Conservation (phyloP, 2,888 invertebrate species). For the Drosophila buzzatii region DNA sequence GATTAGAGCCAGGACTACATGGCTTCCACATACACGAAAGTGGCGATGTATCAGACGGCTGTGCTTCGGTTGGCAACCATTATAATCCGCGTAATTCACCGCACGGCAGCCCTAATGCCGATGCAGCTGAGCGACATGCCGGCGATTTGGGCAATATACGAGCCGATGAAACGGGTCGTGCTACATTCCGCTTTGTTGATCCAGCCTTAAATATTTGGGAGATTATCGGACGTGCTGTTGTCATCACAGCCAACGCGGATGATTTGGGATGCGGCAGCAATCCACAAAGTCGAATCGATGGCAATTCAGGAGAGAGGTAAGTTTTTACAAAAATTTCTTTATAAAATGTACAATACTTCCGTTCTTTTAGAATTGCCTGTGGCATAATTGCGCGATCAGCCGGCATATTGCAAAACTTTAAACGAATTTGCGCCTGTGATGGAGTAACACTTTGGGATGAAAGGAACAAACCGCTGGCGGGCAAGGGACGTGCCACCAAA, state of each 20-base stretch:
- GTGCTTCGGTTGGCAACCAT: constrained; percentile 88
- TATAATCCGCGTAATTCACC: constrained; percentile 86
- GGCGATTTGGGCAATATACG: constrained; percentile 89
- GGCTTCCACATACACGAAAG: constrained; percentile 88
- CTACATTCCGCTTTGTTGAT: constrained; percentile 88
- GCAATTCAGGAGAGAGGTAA: constrained; percentile 88
- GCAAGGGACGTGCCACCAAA: constrained; percentile 76
- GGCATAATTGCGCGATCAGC: constrained; percentile 96
- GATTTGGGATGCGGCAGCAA: constrained; percentile 87
- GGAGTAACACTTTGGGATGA: constrained; percentile 96
- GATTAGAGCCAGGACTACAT: constrained; percentile 88
- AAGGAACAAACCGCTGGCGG: constrained; percentile 87
- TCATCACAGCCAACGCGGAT: constrained; percentile 88
- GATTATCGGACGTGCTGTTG: constrained; percentile 92
- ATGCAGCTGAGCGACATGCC: constrained; percentile 86
- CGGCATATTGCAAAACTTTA: constrained; percentile 93
- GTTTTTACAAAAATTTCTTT: neutral
- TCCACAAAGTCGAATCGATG: constrained; percentile 87
- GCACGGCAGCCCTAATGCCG: constrained; percentile 86
- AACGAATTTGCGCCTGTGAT: constrained; percentile 95
- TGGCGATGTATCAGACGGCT: constrained; percentile 89
- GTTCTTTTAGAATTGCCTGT: constrained; percentile 89
- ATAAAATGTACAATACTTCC: neutral
- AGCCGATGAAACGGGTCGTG: constrained; percentile 88
- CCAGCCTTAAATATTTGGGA: constrained; percentile 89